Percentiles rank a stretch among this genome's conserved stretches.
Conservation (phyloP, 2,113 vertebrate genomes). For the Tragulus kanchil region DNA sequence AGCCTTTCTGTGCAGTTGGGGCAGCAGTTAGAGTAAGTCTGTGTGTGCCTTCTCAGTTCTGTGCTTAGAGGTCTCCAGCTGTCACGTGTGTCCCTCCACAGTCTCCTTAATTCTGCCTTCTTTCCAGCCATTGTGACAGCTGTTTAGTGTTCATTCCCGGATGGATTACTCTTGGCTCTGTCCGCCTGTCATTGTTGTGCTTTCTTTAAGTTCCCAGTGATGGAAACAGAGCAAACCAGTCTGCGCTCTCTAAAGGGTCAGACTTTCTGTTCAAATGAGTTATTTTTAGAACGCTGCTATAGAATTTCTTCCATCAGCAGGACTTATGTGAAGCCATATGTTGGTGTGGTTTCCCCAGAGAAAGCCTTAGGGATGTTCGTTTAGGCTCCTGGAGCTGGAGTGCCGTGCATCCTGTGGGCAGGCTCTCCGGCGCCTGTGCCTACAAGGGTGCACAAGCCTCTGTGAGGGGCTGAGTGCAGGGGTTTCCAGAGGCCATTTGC, state of each 20-base stretch:
- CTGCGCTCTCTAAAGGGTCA: slow-evolving; percentile 36
- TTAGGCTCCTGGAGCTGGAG: neutral
- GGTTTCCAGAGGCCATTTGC: neutral
- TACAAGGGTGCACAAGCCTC: no score
- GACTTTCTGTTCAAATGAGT: slow-evolving; percentile 79
- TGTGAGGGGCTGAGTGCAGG: neutral
- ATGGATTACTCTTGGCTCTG: slow-evolving; percentile 68
- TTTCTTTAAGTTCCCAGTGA: slow-evolving; percentile 72
- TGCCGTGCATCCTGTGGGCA: neutral
- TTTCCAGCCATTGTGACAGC: slow-evolving; percentile 37
- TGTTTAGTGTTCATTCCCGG: slow-evolving; percentile 73
- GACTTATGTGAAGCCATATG: slow-evolving; percentile 84
- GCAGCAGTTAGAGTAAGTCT: neutral
- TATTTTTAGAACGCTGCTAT: slow-evolving; percentile 86
- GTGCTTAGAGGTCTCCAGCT: neutral
- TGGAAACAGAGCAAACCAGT: slow-evolving; percentile 34
- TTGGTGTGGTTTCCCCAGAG: slow-evolving; percentile 77
- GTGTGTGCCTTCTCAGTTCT: neutral
- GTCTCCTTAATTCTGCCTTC: slow-evolving; percentile 50
- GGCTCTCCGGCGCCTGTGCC: no score
- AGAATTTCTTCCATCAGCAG: slow-evolving; percentile 81
- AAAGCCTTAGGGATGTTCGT: slow-evolving; percentile 80
- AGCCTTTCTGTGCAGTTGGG: neutral
- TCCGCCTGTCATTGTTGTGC: slow-evolving; percentile 71
- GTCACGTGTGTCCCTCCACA: neutral